These are phyloP conservation scores for Sturnus vulgaris DNA, from an alignment of 2,113 vertebrate genomes.

Conservation along the genomic window DNA sequence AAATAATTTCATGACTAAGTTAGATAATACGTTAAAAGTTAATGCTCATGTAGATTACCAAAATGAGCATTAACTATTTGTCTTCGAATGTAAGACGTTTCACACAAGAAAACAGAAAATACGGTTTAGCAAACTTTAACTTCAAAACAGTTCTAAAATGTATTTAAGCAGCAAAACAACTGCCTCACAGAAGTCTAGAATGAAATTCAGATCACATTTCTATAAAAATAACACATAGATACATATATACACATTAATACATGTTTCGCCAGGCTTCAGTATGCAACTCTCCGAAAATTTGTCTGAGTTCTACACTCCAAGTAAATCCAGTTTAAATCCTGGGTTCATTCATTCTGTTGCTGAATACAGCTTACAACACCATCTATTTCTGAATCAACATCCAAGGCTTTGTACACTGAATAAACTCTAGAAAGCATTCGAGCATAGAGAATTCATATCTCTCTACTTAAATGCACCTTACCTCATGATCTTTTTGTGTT, in stretches of 20 bases:
- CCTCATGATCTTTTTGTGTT: conserved; percentile 81
- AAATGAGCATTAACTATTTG: background rate
- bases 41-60: background rate
- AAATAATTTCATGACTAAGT: background rate
- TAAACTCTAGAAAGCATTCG: background rate
- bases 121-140: background rate
- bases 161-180: background rate
- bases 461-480: conserved; percentile 43
- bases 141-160: background rate
- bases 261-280: background rate
- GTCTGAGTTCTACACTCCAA: background rate
- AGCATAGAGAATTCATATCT: background rate
- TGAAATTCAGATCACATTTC: background rate
- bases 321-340: background rate
- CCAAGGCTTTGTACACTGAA: background rate
- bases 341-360: background rate
- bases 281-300: background rate
- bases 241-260: background rate
- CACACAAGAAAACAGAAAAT: background rate
- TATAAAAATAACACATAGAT: background rate
- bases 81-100: background rate
- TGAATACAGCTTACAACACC: background rate
- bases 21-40: background rate
- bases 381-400: background rate
- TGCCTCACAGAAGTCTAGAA: background rate